Percentiles rank a stretch among this genome's conserved stretches.
Evolutionary conservation across 2,113 vertebrate species (phyloP).

Genomic region (Calonectris borealis): DNA sequence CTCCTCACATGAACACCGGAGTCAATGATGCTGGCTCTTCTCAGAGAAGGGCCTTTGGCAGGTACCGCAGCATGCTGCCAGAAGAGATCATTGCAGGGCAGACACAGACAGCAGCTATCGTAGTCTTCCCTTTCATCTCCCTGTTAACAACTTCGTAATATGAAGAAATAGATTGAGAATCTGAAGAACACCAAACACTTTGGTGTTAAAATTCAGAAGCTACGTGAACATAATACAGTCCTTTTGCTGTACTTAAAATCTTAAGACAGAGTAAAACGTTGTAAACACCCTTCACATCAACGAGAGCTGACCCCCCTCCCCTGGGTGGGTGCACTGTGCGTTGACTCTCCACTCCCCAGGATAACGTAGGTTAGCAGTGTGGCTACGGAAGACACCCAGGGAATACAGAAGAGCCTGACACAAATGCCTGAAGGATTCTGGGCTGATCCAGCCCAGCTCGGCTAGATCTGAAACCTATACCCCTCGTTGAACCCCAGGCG

Average conservation of each 20-base stretch:
- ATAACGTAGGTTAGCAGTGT: not conserved
- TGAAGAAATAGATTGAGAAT: not conserved
- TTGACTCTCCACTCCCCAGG: not conserved
- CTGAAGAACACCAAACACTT: not conserved
- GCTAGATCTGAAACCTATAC: not conserved
- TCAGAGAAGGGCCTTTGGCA: conserved; percentile 1
- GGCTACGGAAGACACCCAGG: not conserved
- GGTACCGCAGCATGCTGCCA: not conserved
- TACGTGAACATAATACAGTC: not conserved
- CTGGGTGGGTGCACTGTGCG: not conserved
- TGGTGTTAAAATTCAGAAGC: not conserved
- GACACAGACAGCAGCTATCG: not conserved
- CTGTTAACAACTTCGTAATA: not conserved
- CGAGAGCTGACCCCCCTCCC: not conserved
- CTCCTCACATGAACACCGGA: not conserved
- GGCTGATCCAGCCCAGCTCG: not conserved
- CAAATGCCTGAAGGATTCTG: not conserved
- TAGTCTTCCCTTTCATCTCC: not conserved
- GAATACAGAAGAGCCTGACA: not conserved
- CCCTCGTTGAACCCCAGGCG: not conserved
- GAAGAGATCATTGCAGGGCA: not conserved
- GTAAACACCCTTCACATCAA: not conserved
- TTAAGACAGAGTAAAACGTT: not conserved
- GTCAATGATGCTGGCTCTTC: not conserved
- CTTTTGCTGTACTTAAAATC: not conserved